These are phyloP conservation scores for Bujurquina vittata DNA, from an alignment of 2,113 vertebrate genomes.

Conservation along the genomic window DNA sequence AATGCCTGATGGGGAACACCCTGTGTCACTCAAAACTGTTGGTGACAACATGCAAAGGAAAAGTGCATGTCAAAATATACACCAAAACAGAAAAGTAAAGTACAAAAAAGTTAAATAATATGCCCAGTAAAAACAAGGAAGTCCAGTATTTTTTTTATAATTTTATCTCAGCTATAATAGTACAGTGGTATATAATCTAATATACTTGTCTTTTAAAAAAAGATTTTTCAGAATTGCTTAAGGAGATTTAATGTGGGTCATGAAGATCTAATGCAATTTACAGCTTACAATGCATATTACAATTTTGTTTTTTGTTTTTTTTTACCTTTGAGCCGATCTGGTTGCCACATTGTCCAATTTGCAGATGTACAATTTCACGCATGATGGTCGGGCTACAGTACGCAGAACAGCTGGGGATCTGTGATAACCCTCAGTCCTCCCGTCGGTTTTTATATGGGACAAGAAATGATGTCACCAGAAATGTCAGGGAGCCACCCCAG, in stretches of 20 bases:
- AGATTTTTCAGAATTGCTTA: background rate
- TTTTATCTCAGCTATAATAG: background rate
- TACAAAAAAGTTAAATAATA: background rate
- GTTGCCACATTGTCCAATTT: constrained; percentile 98
- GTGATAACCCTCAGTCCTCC: constrained; percentile 31
- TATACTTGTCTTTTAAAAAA: background rate
- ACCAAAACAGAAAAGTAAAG: background rate
- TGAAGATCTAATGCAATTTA: background rate
- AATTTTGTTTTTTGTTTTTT: background rate
- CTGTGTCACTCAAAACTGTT: constrained; percentile 62
- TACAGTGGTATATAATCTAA: background rate
- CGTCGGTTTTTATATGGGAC: constrained; percentile 57
- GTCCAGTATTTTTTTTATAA: background rate
- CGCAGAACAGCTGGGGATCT: constrained; percentile 52
- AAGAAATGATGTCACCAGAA: constrained; percentile 70
- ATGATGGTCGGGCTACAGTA: constrained; percentile 78
- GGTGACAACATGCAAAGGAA: constrained; percentile 4
- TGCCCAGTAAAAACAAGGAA: accelerated
- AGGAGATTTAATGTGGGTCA: background rate
- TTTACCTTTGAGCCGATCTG: constrained; percentile 96
- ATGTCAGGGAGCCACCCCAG: constrained; percentile 50
- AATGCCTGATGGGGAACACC: constrained; percentile 65
- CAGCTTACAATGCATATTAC: background rate
- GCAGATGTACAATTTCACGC: constrained; percentile 97
- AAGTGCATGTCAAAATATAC: background rate